These are phyloP conservation scores for Threskiornis aethiopicus DNA, from an alignment of 2,797 vertebrate genomes.

Conservation along the genomic window DNA sequence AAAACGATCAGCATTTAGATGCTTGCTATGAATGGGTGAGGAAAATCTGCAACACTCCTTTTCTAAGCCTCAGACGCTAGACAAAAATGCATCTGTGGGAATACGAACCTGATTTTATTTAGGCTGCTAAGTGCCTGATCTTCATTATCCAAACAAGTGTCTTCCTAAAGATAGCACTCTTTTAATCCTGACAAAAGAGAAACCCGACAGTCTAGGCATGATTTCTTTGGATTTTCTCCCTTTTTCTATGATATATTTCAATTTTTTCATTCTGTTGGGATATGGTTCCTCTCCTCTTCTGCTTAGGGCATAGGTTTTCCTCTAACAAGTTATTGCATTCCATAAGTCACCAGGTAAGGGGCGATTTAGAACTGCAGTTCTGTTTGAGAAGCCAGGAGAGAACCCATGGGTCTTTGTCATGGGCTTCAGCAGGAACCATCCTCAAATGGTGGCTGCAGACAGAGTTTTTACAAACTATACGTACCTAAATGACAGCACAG, in stretches of 20 bases:
- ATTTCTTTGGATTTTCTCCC: conserved; percentile 48
- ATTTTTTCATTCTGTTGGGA: background rate
- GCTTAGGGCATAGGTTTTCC: background rate
- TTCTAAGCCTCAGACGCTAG: conserved; percentile 61
- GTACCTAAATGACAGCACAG: background rate
- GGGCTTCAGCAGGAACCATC: background rate
- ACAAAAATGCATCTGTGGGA: conserved; percentile 68
- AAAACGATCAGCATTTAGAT: conserved; percentile 68
- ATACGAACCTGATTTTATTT: conserved; percentile 69
- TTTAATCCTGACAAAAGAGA: conserved; percentile 48
- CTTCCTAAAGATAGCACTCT: conserved; percentile 49
- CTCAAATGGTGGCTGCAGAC: background rate
- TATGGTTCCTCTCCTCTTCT: background rate
- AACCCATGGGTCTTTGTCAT: background rate
- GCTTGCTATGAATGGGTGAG: conserved; percentile 43
- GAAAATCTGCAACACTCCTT: conserved; percentile 61
- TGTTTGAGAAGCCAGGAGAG: conserved; percentile 38
- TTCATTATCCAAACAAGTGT: conserved; percentile 58
- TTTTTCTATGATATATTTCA: background rate
- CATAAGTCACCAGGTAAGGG: background rate
- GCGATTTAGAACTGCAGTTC: background rate
- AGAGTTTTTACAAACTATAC: background rate
- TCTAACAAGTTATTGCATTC: background rate
- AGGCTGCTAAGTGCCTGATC: conserved; percentile 55
- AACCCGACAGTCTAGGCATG: conserved; percentile 21